A percentile compares a stretch with the other conserved stretches of the same genome.
phyloP scores from a whole-genome alignment of 1,140 invertebrate genomes.

The Mercenaria mercenaria region DNA sequence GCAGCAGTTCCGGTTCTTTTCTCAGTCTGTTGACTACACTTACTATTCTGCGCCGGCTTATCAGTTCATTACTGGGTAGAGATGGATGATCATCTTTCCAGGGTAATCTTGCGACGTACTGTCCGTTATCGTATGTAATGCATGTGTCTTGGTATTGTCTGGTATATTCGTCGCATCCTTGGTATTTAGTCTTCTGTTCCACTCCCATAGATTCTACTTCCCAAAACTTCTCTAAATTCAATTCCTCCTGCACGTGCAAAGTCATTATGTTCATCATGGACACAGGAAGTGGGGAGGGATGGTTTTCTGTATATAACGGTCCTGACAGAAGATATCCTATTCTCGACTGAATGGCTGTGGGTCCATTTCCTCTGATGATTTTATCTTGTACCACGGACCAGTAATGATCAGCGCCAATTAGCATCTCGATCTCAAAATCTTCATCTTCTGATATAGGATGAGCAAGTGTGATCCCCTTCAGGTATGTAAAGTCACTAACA shows the following conservation, averaged over 20 bases:
- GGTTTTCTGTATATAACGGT: too few relatives aligned
- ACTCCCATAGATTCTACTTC: neutral
- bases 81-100: neutral
- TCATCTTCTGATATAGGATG: too few relatives aligned
- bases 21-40: too few relatives aligned
- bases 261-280: neutral
- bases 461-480: too few relatives aligned
- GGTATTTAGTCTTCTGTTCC: neutral
- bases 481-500: too few relatives aligned
- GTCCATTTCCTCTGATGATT: neutral
- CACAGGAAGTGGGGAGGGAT: too few relatives aligned
- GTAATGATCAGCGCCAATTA: conserved; percentile 51
- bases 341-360: neutral
- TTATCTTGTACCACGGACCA: too few relatives aligned
- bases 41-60: too few relatives aligned
- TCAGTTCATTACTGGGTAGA: neutral
- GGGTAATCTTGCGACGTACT: neutral
- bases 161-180: neutral
- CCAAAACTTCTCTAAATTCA: neutral
- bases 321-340: neutral
- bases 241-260: neutral
- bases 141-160: too few relatives aligned
- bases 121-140: too few relatives aligned
- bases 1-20: neutral
- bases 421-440: conserved; percentile 20